Evolutionary conservation across 2,797 vertebrate genomes (phyloP), one percentile per base, ranked within the genome.

Genomic region (Micropoecilia bifurca): DNA sequence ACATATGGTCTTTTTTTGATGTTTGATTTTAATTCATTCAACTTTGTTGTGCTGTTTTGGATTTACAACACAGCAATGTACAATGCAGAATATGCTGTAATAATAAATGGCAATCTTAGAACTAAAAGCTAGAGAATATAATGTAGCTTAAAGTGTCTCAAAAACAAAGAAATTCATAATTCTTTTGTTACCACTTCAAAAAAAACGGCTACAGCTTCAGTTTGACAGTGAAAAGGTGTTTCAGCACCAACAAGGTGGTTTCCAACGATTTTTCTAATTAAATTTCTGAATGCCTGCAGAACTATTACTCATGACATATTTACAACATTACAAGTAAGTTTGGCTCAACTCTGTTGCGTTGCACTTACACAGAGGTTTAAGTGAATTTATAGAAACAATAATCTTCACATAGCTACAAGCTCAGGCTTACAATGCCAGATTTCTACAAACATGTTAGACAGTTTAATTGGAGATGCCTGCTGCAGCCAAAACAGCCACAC

Each of bases 301-400:
- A 68, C 36, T 41, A 41, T 48, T 43, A 55, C 50, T 43, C 53
- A 59, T 43, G 39, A 59, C 14, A 18, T 75, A 45, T 59, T 75
- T 45, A 59, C n/a, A 39, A 57, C 36, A 74, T 57, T 57, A 43
- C 73, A 59, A 28, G 14, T 12, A 75, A 6, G 39, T 20, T 59
- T 57, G 48, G 39, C 73, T 30, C 25, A 20, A 45, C 25, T 28
- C 3, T 43, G 57, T 45, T 59, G 73, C 12, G 10, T 57, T 59
- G 73, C 22, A 28, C 73, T 43, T 25, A 68, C 73, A 57, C 47
- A 50, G 53, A 16, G 20, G 25, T 59, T 50, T 75, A 10, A 20
- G 46, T 57, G 39, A 43, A 28, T 75, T 75, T 45, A 57, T 59
- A 28, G 73, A 75, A 75, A 74, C 39, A 41, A 81, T 12, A 39